These are phyloP conservation scores for Geotrupes spiniger DNA, from an alignment of 2,888 invertebrate species.

Conservation along the genomic window DNA sequence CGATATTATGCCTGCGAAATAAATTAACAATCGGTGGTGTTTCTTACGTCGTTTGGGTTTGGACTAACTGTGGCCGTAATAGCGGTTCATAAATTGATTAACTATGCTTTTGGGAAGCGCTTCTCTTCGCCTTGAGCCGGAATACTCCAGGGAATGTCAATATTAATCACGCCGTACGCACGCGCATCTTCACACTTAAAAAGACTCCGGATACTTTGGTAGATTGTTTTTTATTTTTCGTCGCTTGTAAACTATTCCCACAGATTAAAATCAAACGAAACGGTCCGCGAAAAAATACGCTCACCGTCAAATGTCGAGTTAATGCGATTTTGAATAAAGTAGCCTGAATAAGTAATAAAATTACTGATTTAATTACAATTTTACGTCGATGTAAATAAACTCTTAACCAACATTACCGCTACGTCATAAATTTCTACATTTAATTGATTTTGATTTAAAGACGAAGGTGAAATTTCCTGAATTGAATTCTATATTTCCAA, in stretches of 20 bases:
- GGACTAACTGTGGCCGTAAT: constrained; percentile 3
- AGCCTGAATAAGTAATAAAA: too few relatives aligned
- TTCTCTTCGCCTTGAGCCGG: constrained; percentile 28
- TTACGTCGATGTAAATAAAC: too few relatives aligned
- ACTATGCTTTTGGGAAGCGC: constrained; percentile 10
- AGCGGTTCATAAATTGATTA: constrained; percentile 5
- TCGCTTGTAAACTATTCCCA: constrained; percentile 1
- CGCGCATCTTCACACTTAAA: constrained; percentile 24
- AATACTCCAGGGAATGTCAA: constrained; percentile 28
- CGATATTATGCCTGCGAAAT: too few relatives aligned
- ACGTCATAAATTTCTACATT: too few relatives aligned
- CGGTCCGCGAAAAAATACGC: neutral
- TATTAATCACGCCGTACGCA: constrained; percentile 28
- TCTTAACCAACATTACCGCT: too few relatives aligned
- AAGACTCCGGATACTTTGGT: constrained; percentile 1
- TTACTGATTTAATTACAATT: too few relatives aligned
- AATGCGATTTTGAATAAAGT: too few relatives aligned
- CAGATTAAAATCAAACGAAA: neutral
- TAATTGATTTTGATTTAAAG: too few relatives aligned
- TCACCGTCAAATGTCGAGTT: too few relatives aligned
- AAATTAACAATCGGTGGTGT: too few relatives aligned
- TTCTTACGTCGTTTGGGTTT: neutral
- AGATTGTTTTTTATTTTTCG: constrained; percentile 3
- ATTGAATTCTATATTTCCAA: too few relatives aligned
- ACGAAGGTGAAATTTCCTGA: too few relatives aligned